Percentiles rank a stretch among this genome's conserved stretches.
phyloP scores from a whole-genome alignment of 64 coral and sea anemone species.

The Dendronephthya gigantea region DNA sequence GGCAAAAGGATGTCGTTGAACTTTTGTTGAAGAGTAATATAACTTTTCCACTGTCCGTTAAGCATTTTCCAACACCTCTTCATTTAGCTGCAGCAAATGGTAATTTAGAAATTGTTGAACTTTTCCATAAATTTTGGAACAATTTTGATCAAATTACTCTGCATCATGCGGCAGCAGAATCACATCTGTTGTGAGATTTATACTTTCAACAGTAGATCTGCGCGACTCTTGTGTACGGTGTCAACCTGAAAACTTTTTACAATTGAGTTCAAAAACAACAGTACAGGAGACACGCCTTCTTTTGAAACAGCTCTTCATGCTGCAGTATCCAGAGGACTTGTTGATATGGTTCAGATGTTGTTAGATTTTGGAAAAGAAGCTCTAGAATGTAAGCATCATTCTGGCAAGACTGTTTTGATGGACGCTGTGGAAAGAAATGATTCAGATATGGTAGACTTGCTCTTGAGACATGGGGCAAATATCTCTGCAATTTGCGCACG shows the following conservation, averaged over 20 bases:
- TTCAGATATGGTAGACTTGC: neutral
- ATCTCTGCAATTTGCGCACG: neutral
- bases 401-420: neutral
- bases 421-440: neutral
- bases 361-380: neutral
- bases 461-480: neutral
- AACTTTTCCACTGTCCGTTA: neutral
- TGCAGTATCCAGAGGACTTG: neutral
- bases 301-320: constrained; percentile 8
- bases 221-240: neutral
- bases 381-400: neutral
- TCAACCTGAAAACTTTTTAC: neutral
- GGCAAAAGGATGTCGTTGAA: neutral
- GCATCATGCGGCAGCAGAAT: neutral
- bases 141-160: neutral
- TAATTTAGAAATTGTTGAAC: neutral
- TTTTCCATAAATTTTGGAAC: neutral
- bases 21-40: neutral
- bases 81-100: neutral
- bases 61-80: neutral
- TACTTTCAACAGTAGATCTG: neutral
- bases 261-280: neutral
- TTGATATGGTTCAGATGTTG: neutral
- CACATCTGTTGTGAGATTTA: neutral
- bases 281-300: neutral